Base-by-base conservation (phyloP, 2,797 vertebrate genomes). In the Holocentrus rufus region DNA sequence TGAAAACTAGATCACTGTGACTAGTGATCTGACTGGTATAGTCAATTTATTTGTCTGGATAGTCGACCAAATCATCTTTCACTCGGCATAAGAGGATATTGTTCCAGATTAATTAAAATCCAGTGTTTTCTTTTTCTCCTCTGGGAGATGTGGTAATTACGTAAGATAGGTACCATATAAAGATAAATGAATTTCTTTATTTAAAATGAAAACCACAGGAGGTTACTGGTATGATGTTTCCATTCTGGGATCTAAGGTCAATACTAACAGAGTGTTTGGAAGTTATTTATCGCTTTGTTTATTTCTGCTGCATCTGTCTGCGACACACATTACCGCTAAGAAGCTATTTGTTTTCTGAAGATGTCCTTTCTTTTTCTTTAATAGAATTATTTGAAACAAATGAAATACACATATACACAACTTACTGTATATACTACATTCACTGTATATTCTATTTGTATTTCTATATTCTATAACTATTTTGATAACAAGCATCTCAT, bases 231-330 rank as follows among this genome's bases (percentile, higher is more conserved):
- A 46, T 42, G 65, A 85, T 39, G 47, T 44, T 66, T 57, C 17
- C 34, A 56, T 82, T 70, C 52, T 36, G 75, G 58, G 69, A 79
- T 65, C 42, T 62, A 63, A 66, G 49, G 67, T 87, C 77, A 53
- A n/a, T 17, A 77, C 18, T 47, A 56, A 76, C 34, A 23, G 55
- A 31, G 44, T 22, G 27, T 27, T 47, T 7, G 17, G 46, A 65
- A 56, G 36, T 64, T 20, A 17, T 50, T 69, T 30, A 64, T 74
- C 49, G 20, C 22, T 20, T 52, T 71, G 14, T 69, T 69, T 50
- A 11, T 63, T 46, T 69, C 46, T 59, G 27, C 46, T 57, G 22
- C 17, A 11, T 20, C 4, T 7, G 50, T 18, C 25, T 69, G 56
- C 20, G 47, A 56, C 65, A 44, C 52, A 61, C 10, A 13, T 44